Base-by-base conservation (phyloP, 2,888 invertebrate genomes). In the Apomyelois bistriatella region DNA sequence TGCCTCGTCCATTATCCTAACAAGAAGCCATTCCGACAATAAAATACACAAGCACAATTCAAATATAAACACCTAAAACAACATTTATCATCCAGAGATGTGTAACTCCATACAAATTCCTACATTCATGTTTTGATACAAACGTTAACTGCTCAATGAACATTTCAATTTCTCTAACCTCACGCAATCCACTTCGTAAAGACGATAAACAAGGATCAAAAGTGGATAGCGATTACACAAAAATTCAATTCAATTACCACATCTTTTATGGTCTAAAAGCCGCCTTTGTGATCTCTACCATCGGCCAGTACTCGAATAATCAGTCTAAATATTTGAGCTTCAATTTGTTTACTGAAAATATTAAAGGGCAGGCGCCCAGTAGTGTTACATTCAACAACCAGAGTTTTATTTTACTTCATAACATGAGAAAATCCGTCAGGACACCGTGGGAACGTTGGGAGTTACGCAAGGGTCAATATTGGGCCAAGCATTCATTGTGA, bases 181-280 rank as follows among this genome's bases (percentile, higher is more conserved):
- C 68, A 64, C 67, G 64, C 66, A 56, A 53, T 55, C 51, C 56
- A 58, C 61, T 52, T 58, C 61, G 67, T 71, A 32, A 32, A 61
- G 71, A 75, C 59, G 72, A 75, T 75, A 80, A 83, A 76, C 74
- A 73, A 78, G 77, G 74, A 82, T 83, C 74, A 81, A 82, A 83
- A 80, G 76, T 79, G 68, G 74, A 68, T 64, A 73, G 66, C 66
- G 74, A 79, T 82, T 76, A 82, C 78, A 81, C 77, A 79, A 82
- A 83, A 79, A 83, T 79, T 79, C 78, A 78, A 79, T 79, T 66
- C 83, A 87, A 86, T 90, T 89, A 87, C 72, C 88, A 79, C 70
- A 48, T 84, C 82, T 76, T 85, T 88, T 88, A 80, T 82, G 74
- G 68, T 60, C 68, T 87, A 86, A 89, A 87, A 88, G 86, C 89